Evolutionary conservation across 1,140 invertebrate genomes (phyloP).

Genomic region (Saccostrea echinata): DNA sequence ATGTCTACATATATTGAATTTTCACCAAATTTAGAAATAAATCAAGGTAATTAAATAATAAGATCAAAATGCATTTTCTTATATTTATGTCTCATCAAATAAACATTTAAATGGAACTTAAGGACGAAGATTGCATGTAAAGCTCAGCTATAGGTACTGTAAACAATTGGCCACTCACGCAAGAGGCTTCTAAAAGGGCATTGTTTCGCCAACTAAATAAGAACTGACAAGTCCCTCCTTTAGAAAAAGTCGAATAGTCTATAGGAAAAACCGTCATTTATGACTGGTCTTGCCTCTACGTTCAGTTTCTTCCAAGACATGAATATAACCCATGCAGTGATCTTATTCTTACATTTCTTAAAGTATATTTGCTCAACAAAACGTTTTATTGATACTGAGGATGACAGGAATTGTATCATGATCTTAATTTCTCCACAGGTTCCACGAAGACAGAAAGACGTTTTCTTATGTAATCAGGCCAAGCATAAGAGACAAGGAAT

Average conservation of each 20-base stretch:
- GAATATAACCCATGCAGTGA: background rate
- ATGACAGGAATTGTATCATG: too few species aligned
- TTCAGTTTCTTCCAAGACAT: background rate
- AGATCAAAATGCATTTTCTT: background rate
- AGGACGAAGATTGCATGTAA: background rate
- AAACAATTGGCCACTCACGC: background rate
- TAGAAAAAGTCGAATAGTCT: background rate
- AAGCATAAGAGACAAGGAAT: too few species aligned
- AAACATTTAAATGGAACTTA: constrained; percentile 14
- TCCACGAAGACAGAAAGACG: too few species aligned
- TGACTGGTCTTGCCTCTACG: background rate
- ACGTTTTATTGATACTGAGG: too few species aligned
- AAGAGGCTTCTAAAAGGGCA: background rate
- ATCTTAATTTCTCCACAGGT: too few species aligned
- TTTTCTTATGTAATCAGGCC: too few species aligned
- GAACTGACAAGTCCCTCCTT: background rate
- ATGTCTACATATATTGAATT: background rate
- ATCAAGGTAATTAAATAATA: background rate
- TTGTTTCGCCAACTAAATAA: background rate
- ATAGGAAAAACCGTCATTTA: background rate
- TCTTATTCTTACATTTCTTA: background rate
- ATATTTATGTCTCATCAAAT: background rate
- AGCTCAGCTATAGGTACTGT: background rate
- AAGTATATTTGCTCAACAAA: too few species aligned
- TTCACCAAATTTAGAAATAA: background rate